A percentile compares a stretch with the other conserved stretches of the same genome.
phyloP scores from a whole-genome alignment of 2,888 invertebrate genomes.

The Plebejus anna region DNA sequence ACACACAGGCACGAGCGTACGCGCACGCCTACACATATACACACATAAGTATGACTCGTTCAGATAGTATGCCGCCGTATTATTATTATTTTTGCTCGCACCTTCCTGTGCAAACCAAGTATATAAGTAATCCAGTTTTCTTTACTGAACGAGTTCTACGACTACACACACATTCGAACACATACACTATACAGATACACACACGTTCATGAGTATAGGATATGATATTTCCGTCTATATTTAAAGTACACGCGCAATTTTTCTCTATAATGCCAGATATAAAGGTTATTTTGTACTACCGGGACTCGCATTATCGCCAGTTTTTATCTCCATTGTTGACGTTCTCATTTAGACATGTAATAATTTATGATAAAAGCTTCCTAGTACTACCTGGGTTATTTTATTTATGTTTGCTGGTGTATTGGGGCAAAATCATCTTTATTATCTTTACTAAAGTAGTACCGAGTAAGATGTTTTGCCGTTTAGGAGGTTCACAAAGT shows the following conservation, averaged over 20 bases:
- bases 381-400: conserved; percentile 1
- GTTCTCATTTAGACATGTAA: conserved; percentile 7
- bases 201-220: background rate
- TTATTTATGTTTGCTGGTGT: conserved; percentile 11
- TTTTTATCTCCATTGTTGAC: conserved; percentile 3
- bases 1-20: conserved; percentile 33
- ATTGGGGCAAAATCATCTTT: conserved; percentile 24
- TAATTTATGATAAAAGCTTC: conserved; percentile 9
- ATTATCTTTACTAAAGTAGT: conserved; percentile 15
- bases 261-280: conserved; percentile 25
- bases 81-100: background rate
- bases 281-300: conserved; percentile 28
- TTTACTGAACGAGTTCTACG: background rate
- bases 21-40: background rate
- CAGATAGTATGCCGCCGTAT: background rate
- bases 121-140: background rate
- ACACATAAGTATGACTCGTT: conserved; percentile 6
- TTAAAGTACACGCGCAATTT: conserved; percentile 27
- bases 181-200: background rate
- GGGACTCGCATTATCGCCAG: conserved; percentile 26
- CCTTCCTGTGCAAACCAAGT: background rate
- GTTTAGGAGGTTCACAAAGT: conserved; percentile 15
- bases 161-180: background rate
- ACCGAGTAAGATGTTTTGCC: conserved; percentile 10
- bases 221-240: conserved; percentile 25